phyloP scores from a whole-genome alignment of 1,140 invertebrate genomes.

The Megalopta genalis region DNA sequence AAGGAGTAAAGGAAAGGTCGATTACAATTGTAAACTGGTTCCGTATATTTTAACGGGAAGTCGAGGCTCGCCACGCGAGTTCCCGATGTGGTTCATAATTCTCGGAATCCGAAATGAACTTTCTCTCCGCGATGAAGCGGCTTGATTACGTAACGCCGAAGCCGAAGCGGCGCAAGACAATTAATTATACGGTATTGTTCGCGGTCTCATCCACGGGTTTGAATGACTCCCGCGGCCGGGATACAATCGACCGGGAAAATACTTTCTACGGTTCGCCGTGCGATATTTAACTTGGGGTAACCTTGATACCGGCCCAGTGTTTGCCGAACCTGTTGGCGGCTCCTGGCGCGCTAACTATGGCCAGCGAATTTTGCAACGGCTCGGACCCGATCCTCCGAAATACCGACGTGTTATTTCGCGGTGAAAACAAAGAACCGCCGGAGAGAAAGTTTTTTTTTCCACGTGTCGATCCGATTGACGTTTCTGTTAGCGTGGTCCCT shows the following conservation, averaged over 20 bases:
- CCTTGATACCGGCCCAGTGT: neutral
- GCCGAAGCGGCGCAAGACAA: neutral
- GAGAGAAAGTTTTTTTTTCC: neutral
- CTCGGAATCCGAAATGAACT: constrained; percentile 14
- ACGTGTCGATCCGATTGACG: neutral
- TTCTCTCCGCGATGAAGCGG: constrained; percentile 2
- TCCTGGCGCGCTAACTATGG: neutral
- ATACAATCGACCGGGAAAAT: neutral
- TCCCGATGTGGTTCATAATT: constrained; percentile 8
- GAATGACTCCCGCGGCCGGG: neutral
- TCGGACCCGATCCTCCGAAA: neutral
- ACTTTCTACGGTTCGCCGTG: constrained; percentile 7
- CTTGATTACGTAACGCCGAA: constrained; percentile 12
- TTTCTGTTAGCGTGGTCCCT: neutral
- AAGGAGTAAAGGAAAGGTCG: no score
- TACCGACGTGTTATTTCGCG: neutral
- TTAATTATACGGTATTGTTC: constrained; percentile 3
- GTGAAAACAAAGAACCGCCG: neutral
- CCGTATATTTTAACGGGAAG: neutral
- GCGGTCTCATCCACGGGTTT: no score
- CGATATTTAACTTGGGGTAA: neutral
- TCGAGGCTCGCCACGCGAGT: neutral
- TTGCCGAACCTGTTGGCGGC: neutral
- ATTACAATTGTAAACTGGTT: no score
- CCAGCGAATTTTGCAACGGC: neutral